Conservation (phyloP, 2,888 invertebrate genomes). For the Eumacrocentrus americanus region DNA sequence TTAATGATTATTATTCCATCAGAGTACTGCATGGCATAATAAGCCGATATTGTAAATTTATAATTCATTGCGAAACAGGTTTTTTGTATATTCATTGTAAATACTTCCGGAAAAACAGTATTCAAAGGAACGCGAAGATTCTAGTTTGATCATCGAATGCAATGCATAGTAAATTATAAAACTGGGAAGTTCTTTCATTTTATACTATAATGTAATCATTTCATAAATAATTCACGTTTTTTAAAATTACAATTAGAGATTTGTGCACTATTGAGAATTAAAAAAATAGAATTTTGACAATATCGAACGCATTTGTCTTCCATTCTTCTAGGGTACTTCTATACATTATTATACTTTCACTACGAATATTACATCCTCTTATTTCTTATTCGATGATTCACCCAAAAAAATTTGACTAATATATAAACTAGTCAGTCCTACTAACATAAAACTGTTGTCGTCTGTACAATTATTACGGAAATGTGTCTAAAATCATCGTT, state of each 20-base stretch:
- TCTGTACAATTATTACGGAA: constrained; percentile 34
- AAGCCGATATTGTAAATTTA: too few species aligned
- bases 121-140: too few species aligned
- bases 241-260: constrained; percentile 26
- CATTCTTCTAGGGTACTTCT: constrained; percentile 12
- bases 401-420: constrained; percentile 10
- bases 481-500: not conserved
- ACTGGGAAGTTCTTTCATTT: not conserved
- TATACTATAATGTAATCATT: not conserved
- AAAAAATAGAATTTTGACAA: constrained; percentile 35
- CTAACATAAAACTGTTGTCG: constrained; percentile 27
- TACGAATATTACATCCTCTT: constrained; percentile 24
- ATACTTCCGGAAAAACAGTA: too few species aligned
- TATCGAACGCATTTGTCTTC: constrained; percentile 21
- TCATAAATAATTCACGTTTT: constrained; percentile 12
- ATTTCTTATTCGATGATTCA: constrained; percentile 7
- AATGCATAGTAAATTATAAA: not conserved
- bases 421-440: constrained; percentile 32
- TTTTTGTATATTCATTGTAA: not conserved
- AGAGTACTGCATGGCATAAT: too few species aligned
- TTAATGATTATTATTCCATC: too few species aligned
- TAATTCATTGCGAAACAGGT: too few species aligned
- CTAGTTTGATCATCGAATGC: not conserved
- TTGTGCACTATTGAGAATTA: constrained; percentile 38
- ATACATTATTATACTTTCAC: constrained; percentile 26